Evolutionary conservation across 2,113 vertebrate genomes (phyloP).

Genomic region (Argyrosomus japonicus): DNA sequence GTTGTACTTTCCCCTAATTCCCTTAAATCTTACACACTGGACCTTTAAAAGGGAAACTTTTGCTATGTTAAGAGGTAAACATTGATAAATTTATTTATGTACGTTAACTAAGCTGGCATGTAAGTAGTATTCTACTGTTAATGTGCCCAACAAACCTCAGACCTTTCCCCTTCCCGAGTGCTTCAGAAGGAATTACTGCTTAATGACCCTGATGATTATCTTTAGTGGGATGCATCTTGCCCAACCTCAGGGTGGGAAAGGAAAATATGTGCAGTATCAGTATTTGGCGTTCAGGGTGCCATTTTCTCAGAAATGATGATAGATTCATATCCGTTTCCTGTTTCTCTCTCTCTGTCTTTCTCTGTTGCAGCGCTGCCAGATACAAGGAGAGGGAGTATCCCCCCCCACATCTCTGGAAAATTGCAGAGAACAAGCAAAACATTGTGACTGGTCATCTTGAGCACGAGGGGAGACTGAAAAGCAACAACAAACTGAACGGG

Average conservation of each 20-base stretch:
- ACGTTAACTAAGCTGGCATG: neutral
- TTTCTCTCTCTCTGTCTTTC: constrained; percentile 40
- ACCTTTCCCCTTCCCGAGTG: neutral
- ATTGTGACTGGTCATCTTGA: constrained; percentile 57
- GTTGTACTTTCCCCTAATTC: too few relatives aligned
- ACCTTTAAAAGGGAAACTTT: neutral
- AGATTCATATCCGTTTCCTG: constrained; percentile 52
- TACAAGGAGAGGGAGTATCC: constrained; percentile 65
- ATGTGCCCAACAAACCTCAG: constrained; percentile 26
- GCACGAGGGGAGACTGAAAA: constrained; percentile 63
- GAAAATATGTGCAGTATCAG: constrained; percentile 39
- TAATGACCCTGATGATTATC: constrained; percentile 67
- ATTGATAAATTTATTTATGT: too few relatives aligned
- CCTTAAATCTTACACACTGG: too few relatives aligned
- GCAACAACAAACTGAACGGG: constrained; percentile 58
- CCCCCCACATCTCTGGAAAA: constrained; percentile 61
- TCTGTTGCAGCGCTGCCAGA: constrained; percentile 79
- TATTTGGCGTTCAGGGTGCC: constrained; percentile 28
- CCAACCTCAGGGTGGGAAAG: constrained; percentile 36
- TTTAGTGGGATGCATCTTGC: constrained; percentile 26
- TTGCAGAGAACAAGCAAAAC: constrained; percentile 66
- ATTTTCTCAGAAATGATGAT: constrained; percentile 56
- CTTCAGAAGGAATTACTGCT: constrained; percentile 23
- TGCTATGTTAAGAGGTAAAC: neutral
- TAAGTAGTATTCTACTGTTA: neutral